Conservation (phyloP, 1,140 invertebrate genomes). For the Hyles vespertilio region DNA sequence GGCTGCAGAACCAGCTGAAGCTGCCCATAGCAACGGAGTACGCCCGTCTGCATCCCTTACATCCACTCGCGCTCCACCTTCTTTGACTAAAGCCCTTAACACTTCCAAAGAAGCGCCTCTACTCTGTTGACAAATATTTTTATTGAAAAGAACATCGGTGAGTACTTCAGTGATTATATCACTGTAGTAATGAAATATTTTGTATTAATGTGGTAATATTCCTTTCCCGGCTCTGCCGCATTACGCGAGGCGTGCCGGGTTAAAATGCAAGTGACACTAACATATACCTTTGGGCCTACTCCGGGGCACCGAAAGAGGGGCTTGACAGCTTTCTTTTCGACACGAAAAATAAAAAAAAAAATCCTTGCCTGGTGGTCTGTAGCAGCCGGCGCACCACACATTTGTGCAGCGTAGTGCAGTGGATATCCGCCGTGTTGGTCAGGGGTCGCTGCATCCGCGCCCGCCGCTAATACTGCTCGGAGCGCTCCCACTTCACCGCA, state of each 20-base stretch:
- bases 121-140: conserved; percentile 29
- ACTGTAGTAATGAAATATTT: background rate
- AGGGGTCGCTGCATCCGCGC: conserved; percentile 88
- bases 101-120: conserved; percentile 84
- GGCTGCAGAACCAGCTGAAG: conserved; percentile 95
- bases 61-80: conserved; percentile 86
- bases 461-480: conserved; percentile 88
- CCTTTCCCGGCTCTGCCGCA: too few species aligned
- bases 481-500: conserved; percentile 93
- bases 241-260: too few species aligned
- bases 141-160: background rate
- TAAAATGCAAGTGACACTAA: too few species aligned
- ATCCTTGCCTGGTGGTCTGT: conserved; percentile 74
- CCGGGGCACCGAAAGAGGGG: too few species aligned
- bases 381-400: conserved; percentile 88
- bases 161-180: too few species aligned
- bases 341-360: too few species aligned
- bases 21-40: conserved; percentile 96
- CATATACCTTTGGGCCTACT: too few species aligned
- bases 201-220: too few species aligned
- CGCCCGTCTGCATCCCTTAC: conserved; percentile 93
- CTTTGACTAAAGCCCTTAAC: conserved; percentile 87
- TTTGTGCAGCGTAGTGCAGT: conserved; percentile 97
- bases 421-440: conserved; percentile 97
- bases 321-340: too few species aligned